A percentile compares a stretch with the other conserved stretches of the same genome.
These are phyloP conservation scores for Adelosebastes latens DNA, from an alignment of 2,797 vertebrate species.

Conservation along the genomic window DNA sequence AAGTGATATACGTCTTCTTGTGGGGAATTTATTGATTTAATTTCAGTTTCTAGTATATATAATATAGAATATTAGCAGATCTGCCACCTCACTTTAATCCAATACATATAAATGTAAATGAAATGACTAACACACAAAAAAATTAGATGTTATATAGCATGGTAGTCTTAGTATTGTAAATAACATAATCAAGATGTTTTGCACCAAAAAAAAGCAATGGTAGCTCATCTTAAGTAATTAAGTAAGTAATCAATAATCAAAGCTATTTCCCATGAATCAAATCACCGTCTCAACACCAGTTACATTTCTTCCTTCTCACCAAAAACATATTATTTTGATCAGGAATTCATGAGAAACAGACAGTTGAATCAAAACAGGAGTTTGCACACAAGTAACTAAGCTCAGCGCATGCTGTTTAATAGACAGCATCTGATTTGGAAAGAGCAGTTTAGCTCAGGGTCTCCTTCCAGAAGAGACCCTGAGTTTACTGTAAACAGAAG, in stretches of 20 bases:
- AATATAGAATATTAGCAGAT: neutral
- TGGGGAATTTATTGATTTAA: neutral
- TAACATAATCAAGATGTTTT: neutral
- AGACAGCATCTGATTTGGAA: conserved; percentile 30
- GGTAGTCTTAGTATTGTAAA: neutral
- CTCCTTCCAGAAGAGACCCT: conserved; percentile 39
- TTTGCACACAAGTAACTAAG: neutral
- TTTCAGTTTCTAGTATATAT: neutral
- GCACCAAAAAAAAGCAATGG: neutral
- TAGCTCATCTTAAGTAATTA: neutral
- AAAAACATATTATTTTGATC: neutral
- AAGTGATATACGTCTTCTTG: neutral
- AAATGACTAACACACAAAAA: neutral
- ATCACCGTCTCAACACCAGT: neutral
- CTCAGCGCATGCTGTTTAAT: conserved; percentile 25
- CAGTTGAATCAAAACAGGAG: neutral
- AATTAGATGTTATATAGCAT: neutral
- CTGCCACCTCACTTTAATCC: neutral
- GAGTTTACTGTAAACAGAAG: conserved; percentile 82
- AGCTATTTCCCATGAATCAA: neutral
- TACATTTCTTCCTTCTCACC: neutral
- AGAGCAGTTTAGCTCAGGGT: conserved; percentile 41
- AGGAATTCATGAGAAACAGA: neutral
- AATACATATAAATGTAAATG: neutral
- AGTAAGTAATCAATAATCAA: neutral